These are phyloP conservation scores for Etheostoma cragini DNA, from an alignment of 2,113 vertebrate species.

Conservation along the genomic window DNA sequence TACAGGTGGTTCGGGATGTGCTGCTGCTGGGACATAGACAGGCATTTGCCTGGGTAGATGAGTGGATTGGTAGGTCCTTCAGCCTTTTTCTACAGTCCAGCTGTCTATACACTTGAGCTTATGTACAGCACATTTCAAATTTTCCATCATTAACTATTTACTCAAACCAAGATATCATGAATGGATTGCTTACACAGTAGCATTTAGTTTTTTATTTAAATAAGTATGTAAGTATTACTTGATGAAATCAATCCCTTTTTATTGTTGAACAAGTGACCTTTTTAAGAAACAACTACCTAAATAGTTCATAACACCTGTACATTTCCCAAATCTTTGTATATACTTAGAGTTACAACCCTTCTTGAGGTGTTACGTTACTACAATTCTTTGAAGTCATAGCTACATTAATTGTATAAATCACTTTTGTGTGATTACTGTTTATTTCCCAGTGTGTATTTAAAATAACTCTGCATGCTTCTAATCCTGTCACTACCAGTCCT, in stretches of 20 bases:
- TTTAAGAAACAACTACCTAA: background rate
- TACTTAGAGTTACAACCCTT: background rate
- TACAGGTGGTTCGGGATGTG: constrained; percentile 94
- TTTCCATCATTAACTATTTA: background rate
- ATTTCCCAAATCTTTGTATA: background rate
- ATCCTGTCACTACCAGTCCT: constrained; percentile 10
- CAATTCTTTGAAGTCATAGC: background rate
- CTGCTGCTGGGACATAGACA: constrained; percentile 96
- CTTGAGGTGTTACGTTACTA: background rate
- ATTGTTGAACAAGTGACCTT: background rate
- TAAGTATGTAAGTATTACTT: background rate
- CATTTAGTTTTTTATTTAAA: background rate
- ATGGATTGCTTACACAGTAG: background rate
- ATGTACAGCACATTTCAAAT: background rate
- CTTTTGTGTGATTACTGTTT: background rate
- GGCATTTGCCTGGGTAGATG: constrained; percentile 98
- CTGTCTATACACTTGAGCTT: background rate
- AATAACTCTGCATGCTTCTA: constrained; percentile 32
- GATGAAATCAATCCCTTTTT: background rate
- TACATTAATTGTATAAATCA: background rate
- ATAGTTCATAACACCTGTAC: background rate
- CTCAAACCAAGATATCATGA: background rate
- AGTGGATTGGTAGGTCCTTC: constrained; percentile 96
- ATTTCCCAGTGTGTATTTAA: constrained; percentile 38
- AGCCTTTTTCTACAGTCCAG: background rate